Evolutionary conservation across 1,140 invertebrate species (phyloP).

Genomic region (Lucilia sericata): DNA sequence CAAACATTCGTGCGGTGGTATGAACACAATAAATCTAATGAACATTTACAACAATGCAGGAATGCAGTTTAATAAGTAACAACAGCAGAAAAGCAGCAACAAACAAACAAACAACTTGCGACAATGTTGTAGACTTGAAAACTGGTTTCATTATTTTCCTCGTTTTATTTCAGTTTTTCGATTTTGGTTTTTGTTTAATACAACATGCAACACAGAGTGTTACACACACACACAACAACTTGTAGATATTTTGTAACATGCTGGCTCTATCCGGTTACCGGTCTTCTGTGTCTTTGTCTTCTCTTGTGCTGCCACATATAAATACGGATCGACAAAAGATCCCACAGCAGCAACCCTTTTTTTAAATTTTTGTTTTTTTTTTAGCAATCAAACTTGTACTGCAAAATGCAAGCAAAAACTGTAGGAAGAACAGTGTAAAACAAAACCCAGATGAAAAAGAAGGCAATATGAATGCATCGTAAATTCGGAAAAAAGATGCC

Average conservation of each 20-base stretch:
- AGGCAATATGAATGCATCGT: too few species aligned
- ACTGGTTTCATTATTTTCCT: conserved; percentile 21
- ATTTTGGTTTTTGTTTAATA: not conserved
- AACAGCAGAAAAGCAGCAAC: not conserved
- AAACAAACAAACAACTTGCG: not conserved
- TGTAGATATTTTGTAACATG: not conserved
- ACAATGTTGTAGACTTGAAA: conserved; percentile 5
- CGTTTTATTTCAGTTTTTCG: not conserved
- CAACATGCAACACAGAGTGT: not conserved
- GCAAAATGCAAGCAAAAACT: not conserved
- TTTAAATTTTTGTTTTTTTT: not conserved
- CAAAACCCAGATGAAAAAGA: too few species aligned
- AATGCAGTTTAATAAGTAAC: conserved; percentile 25
- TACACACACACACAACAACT: not conserved
- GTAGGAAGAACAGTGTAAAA: too few species aligned
- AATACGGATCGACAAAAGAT: conserved; percentile 30
- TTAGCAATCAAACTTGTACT: not conserved
- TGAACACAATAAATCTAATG: conserved; percentile 24
- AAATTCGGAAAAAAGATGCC: too few species aligned
- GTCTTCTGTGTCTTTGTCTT: conserved; percentile 13
- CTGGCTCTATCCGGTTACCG: conserved; percentile 21
- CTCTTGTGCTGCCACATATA: not conserved
- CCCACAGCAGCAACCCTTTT: conserved; percentile 34
- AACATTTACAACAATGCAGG: conserved; percentile 7
- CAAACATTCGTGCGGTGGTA: not conserved